phyloP scores from a whole-genome alignment of 2,113 vertebrate species.

The Bos indicus region DNA sequence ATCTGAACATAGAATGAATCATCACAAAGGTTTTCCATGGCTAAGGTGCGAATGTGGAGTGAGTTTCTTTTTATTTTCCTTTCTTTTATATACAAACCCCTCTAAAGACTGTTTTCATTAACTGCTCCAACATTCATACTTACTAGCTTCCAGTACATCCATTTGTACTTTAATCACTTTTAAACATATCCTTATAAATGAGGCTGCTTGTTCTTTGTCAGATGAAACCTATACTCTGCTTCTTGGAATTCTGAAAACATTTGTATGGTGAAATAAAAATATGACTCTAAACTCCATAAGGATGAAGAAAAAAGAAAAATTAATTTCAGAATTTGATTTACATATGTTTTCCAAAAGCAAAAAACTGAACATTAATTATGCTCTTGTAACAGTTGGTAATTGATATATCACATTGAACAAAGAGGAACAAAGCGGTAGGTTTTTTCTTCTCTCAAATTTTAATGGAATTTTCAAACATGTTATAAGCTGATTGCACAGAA shows the following conservation, averaged over 20 bases:
- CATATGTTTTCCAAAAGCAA: conserved; percentile 20
- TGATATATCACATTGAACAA: neutral
- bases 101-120: neutral
- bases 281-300: neutral
- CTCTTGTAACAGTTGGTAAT: neutral
- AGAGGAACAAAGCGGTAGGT: neutral
- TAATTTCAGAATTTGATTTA: neutral
- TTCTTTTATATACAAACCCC: neutral
- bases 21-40: neutral
- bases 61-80: neutral
- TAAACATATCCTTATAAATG: neutral
- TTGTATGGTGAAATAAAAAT: neutral
- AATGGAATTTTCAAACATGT: neutral
- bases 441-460: neutral
- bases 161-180: neutral
- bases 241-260: conserved; percentile 34
- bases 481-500: neutral
- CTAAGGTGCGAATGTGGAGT: neutral
- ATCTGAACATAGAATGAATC: neutral
- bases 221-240: neutral
- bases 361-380: neutral
- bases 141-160: neutral
- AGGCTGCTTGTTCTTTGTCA: neutral
- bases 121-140: neutral
- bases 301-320: neutral